phyloP scores from a whole-genome alignment of 2,888 invertebrate genomes.

The Cantharis rufa region DNA sequence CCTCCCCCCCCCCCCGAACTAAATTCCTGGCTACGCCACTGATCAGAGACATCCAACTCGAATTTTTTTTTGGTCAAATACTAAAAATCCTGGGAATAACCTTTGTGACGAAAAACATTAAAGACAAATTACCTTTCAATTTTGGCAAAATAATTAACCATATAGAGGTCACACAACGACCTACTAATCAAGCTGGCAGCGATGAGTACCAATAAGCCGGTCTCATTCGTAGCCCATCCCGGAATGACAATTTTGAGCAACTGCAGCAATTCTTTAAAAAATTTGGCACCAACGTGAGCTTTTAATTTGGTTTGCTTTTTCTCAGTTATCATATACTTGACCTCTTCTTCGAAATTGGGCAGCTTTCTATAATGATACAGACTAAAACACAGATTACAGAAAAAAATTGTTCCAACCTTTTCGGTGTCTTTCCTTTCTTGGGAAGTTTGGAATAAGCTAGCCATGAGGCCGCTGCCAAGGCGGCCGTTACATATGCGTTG shows the following conservation, averaged over 20 bases:
- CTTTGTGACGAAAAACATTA: too few relatives aligned
- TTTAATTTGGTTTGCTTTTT: slow-evolving; percentile 64
- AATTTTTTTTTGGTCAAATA: too few relatives aligned
- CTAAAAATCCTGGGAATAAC: too few relatives aligned
- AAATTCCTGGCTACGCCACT: too few relatives aligned
- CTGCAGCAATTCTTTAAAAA: slow-evolving; percentile 70
- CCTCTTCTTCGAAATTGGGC: slow-evolving; percentile 66
- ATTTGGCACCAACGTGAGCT: slow-evolving; percentile 76
- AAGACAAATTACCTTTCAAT: slow-evolving; percentile 76
- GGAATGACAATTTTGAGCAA: slow-evolving; percentile 80
- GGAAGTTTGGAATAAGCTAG: slow-evolving; percentile 60
- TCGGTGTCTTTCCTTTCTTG: slow-evolving; percentile 39
- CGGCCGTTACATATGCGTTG: slow-evolving; percentile 65
- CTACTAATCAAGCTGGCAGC: slow-evolving; percentile 83
- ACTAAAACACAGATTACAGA: neutral
- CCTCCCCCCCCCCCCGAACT: too few relatives aligned
- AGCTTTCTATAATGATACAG: neutral
- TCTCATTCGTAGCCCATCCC: slow-evolving; percentile 76
- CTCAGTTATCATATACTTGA: slow-evolving; percentile 80
- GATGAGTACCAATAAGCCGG: slow-evolving; percentile 72
- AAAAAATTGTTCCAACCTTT: neutral
- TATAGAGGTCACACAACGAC: slow-evolving; percentile 95
- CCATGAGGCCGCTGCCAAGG: slow-evolving; percentile 67
- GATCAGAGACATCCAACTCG: too few relatives aligned
- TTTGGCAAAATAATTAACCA: slow-evolving; percentile 91